Evolutionary conservation across 2,113 vertebrate genomes (phyloP).

Genomic region (Cygnus atratus): DNA sequence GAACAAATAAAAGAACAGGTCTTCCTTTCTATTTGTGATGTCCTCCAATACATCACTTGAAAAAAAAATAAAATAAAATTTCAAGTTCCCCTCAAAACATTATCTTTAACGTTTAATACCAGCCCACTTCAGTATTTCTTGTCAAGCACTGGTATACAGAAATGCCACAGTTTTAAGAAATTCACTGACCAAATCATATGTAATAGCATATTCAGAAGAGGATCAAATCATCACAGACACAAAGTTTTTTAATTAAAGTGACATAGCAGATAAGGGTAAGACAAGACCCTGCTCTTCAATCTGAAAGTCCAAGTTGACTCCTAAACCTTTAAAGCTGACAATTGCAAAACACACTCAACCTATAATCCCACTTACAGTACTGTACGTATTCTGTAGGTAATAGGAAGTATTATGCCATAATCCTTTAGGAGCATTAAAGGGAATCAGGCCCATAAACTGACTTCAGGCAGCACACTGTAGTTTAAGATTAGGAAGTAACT

Average conservation of each 20-base stretch:
- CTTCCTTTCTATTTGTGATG: background rate
- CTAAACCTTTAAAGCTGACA: background rate
- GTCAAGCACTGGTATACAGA: background rate
- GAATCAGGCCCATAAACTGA: background rate
- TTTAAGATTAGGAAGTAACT: background rate
- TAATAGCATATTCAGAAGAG: background rate
- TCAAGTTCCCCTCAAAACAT: background rate
- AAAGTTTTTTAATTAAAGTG: background rate
- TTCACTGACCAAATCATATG: rapidly evolving
- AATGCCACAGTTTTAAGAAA: background rate
- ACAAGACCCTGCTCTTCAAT: background rate
- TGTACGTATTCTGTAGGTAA: background rate
- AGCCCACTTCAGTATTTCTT: background rate
- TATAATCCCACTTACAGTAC: background rate
- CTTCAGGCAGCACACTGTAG: background rate
- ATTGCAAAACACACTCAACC: background rate
- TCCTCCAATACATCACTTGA: background rate
- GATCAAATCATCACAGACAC: background rate
- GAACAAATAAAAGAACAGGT: background rate
- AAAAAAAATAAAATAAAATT: background rate
- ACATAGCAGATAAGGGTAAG: background rate
- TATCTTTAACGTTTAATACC: background rate
- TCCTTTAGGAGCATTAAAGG: background rate
- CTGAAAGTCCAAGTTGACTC: background rate
- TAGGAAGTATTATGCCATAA: background rate